A percentile compares a stretch with the other conserved stretches of the same genome.
Evolutionary conservation across 2,113 vertebrate genomes (phyloP).

Genomic region (Halichoeres trimaculatus): DNA sequence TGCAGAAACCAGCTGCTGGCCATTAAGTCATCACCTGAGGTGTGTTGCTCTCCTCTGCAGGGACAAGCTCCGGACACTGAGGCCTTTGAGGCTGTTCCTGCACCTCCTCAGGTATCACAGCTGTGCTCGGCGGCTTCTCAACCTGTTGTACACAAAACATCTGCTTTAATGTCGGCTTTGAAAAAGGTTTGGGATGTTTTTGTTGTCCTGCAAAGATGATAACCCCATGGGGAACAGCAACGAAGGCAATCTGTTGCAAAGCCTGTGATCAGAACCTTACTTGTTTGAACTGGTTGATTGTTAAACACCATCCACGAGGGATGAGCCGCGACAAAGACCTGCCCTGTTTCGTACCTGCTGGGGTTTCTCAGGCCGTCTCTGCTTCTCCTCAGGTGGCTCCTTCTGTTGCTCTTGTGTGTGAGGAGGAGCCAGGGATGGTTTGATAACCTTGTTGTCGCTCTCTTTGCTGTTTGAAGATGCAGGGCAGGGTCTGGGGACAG

Average conservation of each 20-base stretch:
- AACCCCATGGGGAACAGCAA: background rate
- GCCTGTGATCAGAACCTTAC: constrained; percentile 10
- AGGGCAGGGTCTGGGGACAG: constrained; percentile 43
- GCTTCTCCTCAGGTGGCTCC: constrained; percentile 61
- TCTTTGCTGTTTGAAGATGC: constrained; percentile 53
- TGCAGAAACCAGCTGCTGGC: background rate
- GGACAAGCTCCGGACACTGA: constrained; percentile 86
- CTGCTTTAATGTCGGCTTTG: constrained; percentile 8
- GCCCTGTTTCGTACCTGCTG: constrained; percentile 64
- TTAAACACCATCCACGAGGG: constrained; percentile 23
- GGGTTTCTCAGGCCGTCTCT: constrained; percentile 50
- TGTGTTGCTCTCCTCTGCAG: constrained; percentile 84
- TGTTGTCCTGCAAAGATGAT: background rate
- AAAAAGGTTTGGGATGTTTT: background rate
- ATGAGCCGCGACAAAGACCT: constrained; percentile 26
- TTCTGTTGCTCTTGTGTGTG: constrained; percentile 52
- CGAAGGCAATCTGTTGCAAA: constrained; percentile 11
- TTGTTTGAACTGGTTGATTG: constrained; percentile 9
- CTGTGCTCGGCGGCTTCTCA: constrained; percentile 54
- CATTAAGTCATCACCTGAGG: constrained; percentile 78
- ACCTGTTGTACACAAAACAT: constrained; percentile 46
- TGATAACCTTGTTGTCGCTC: constrained; percentile 48
- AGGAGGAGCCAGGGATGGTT: constrained; percentile 45
- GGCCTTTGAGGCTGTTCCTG: constrained; percentile 86
- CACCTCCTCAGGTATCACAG: constrained; percentile 81